A percentile compares a stretch with the other conserved stretches of the same genome.
phyloP scores from a whole-genome alignment of 2,113 vertebrate genomes.

The Neolamprologus ventralis region DNA sequence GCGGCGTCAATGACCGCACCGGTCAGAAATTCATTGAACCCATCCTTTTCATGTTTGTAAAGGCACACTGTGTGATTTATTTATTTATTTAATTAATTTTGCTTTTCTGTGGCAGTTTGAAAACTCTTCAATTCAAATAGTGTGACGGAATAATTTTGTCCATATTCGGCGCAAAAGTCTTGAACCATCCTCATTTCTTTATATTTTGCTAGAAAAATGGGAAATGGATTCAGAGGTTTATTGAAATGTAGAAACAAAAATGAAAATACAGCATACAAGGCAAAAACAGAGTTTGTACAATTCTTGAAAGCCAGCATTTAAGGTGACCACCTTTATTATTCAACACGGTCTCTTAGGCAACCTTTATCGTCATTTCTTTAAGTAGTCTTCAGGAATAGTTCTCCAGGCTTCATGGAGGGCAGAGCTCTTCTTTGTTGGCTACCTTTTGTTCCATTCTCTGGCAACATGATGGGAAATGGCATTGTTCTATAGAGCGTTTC shows the following conservation, averaged over 20 bases:
- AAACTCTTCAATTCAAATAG: not conserved
- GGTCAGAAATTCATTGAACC: not conserved
- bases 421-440: not conserved
- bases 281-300: not conserved
- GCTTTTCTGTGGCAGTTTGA: not conserved
- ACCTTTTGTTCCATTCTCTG: not conserved
- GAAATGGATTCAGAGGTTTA: not conserved
- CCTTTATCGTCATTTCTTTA: not conserved
- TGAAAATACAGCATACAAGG: not conserved
- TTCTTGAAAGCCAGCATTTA: not conserved
- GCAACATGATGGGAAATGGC: not conserved
- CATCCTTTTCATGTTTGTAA: not conserved
- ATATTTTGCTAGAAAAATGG: not conserved
- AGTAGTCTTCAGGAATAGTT: not conserved
- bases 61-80: not conserved
- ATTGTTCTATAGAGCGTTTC: not conserved
- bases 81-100: not conserved
- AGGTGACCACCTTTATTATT: not conserved
- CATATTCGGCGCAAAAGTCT: not conserved
- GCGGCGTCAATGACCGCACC: rapidly evolving
- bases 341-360: not conserved
- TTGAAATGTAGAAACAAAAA: not conserved
- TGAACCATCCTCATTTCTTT: not conserved
- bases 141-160: not conserved
- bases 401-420: not conserved